Base-by-base conservation (phyloP, 92 coral and sea anemone genomes). In the Porites evermanni region DNA sequence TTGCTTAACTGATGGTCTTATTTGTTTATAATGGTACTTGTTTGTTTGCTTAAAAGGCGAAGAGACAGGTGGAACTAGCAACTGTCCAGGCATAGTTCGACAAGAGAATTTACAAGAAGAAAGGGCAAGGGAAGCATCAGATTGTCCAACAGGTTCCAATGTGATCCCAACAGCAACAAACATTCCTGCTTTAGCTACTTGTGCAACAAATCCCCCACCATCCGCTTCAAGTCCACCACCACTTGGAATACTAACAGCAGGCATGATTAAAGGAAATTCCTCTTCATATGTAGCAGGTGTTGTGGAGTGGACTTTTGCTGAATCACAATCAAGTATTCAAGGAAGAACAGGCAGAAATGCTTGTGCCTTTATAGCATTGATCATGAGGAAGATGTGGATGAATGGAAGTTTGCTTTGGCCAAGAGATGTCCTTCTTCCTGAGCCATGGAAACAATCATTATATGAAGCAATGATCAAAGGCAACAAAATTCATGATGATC, bases 281-380 rank as follows among this genome's bases (percentile, higher is more conserved):
- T 84, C 88, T 47, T 47, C 54, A 52, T 64, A 75, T 84, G 63
- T 60, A 8, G 60, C 87, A 2, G 66, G 72, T 12, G 84, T 88
- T 6, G 78, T 23, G 10, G 90, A 88, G 26, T 92, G 91, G 89
- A 47, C 17, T 8, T 79, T 92, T 17, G 6, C 21, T 0, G 86
- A 67, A 24, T 83, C 89, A 11, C 92, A 88, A 70, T 88, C 94
- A 17, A 78, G 77, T 29, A 78, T 91, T 19, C 84, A 84, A 20
- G 91, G 84, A 64, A 72, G 91, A 38, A 54, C 19, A 13, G 94
- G 94, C 29, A 91, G 91, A 18, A 91, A 91, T 68, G 91, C 94
- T 13, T 91, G 91, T 73, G 84, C 68, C 51, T 91, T 91, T 44
- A 87, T 83, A 12, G 91, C 94, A 0, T 81, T 91, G 1, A n/a